Evolutionary conservation across 2,113 vertebrate species (phyloP), one percentile per base, ranked within the genome.

Genomic region (Bubo scandiacus): DNA sequence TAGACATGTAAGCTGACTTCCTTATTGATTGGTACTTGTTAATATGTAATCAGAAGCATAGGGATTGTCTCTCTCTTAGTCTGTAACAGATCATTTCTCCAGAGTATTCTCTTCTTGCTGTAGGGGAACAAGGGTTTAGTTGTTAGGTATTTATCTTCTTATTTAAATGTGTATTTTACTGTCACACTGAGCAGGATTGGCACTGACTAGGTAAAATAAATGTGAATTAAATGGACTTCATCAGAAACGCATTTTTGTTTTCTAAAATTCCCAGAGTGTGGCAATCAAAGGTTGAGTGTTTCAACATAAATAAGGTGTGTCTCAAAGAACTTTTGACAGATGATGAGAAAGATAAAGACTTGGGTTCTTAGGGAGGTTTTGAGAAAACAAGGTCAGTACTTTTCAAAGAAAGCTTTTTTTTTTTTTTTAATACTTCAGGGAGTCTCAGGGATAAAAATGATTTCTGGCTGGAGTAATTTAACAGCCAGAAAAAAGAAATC

Each of bases 311-410:
- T 11, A 55, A 92, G 27, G 43, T 15, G 11, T 67, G 54, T 78
- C 57, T 94, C 62, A 91, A 81, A 74, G 72, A 92, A 59, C 52
- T 81, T 79, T 29, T 62, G 85, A 80, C 34, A 72, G 84, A 63
- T 42, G 49, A 74, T n/a, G 32, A 32, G 29, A 84, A 71, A 89
- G 34, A 93, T 57, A 70, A 85, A 84, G 90, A 59, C 63, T 86
- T 0, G 0, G 36, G 10, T 81, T 91, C 45, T 65, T 30, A 47
- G 49, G 32, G 8, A 86, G 47, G 9, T 58, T 84, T 93, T 79
- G 19, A 66, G 57, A 86, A 95, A 96, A 88, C 36, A 84, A 89
- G 77, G 94, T 79, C 86, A 81, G 57, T 85, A 17, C 68, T 92
- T 92, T 68, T 63, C 72, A 90, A 67, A 94, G 23, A 61, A 78